Percentiles rank a stretch among this genome's conserved stretches.
Evolutionary conservation across 2,797 vertebrate species (phyloP).

Genomic region (Paratrypauchen microcephalus): DNA sequence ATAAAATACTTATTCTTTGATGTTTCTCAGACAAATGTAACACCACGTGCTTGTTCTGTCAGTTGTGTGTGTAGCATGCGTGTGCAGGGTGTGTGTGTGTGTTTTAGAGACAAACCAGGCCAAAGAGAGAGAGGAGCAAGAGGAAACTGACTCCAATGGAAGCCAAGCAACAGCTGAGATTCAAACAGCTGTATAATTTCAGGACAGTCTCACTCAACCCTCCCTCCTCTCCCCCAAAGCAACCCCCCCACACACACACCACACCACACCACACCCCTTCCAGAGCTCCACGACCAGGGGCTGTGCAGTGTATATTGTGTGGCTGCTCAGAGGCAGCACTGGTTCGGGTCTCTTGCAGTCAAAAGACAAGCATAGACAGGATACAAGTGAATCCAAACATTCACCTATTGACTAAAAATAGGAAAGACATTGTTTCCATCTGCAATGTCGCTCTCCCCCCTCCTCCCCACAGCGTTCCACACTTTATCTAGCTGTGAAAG

Average conservation of each 20-base stretch:
- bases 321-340: slow-evolving; percentile 10
- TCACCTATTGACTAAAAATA: slow-evolving; percentile 73
- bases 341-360: slow-evolving; percentile 24
- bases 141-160: slow-evolving; percentile 39
- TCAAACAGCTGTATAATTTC: slow-evolving; percentile 79
- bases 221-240: slow-evolving; percentile 39
- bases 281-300: slow-evolving; percentile 39
- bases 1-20: slow-evolving; percentile 56
- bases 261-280: slow-evolving; percentile 46
- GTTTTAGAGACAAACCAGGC: slow-evolving; percentile 9
- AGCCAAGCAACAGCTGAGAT: slow-evolving; percentile 77
- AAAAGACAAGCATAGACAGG: slow-evolving; percentile 59
- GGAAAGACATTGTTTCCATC: slow-evolving; percentile 59
- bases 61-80: slow-evolving; percentile 16
- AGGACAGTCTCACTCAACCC: slow-evolving; percentile 25
- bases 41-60: slow-evolving; percentile 53
- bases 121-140: slow-evolving; percentile 5
- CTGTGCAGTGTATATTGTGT: slow-evolving; percentile 16
- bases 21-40: slow-evolving; percentile 55
- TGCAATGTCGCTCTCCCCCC: slow-evolving; percentile 26
- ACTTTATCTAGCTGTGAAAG: slow-evolving; percentile 14
- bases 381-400: slow-evolving; percentile 58
- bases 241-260: slow-evolving; percentile 55
- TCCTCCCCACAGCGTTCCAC: slow-evolving; percentile 2
- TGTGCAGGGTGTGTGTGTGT: not conserved